Evolutionary conservation across 2,888 invertebrate species (phyloP).

Genomic region (Cephus pygmeus): DNA sequence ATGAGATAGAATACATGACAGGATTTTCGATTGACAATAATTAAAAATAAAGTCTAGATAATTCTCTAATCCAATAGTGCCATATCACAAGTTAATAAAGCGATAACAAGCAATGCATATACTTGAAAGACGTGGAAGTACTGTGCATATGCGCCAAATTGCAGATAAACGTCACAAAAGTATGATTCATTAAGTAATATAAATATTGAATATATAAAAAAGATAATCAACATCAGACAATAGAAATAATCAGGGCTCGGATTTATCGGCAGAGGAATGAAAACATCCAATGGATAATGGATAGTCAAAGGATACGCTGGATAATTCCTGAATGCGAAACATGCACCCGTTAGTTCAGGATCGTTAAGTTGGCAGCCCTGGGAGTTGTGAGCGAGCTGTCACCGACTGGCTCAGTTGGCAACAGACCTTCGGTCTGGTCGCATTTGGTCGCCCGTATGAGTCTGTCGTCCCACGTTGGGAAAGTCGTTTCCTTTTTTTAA

Average conservation of each 20-base stretch:
- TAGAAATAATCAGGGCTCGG: background rate
- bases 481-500: background rate
- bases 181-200: background rate
- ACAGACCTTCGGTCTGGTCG: conserved; percentile 57
- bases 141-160: background rate
- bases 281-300: background rate
- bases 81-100: background rate
- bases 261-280: background rate
- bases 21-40: background rate
- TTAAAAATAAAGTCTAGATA: background rate
- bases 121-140: background rate
- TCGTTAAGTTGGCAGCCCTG: conserved; percentile 23
- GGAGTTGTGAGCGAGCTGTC: conserved; percentile 44
- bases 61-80: background rate
- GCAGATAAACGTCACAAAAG: background rate
- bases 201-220: background rate
- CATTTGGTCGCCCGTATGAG: conserved; percentile 5
- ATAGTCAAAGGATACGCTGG: background rate
- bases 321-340: background rate
- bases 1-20: background rate
- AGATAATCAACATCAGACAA: background rate
- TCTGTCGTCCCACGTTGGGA: background rate
- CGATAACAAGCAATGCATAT: background rate
- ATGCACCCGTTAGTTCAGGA: conserved; percentile 10
- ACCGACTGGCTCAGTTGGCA: conserved; percentile 62